These are phyloP conservation scores for Creontiades dilutus DNA, from an alignment of 2,888 invertebrate species.

Conservation along the genomic window DNA sequence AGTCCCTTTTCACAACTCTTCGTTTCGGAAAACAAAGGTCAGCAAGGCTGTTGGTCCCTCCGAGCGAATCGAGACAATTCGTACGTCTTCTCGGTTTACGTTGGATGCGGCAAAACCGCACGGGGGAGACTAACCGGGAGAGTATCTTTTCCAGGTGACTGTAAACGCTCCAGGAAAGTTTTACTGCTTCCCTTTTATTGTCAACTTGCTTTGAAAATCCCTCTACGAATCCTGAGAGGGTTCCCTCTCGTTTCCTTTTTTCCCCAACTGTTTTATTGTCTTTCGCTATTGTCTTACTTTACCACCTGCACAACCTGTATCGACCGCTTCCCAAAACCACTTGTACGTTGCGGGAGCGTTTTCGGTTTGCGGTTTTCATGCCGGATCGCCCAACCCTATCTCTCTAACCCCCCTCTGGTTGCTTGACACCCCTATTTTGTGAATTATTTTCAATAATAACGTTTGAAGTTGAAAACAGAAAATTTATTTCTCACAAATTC, in stretches of 20 bases:
- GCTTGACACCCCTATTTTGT: too few relatives aligned
- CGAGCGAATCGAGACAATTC: slow-evolving; percentile 34
- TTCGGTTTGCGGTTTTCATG: not conserved
- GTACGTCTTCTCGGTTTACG: slow-evolving; percentile 38
- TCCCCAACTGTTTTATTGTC: slow-evolving; percentile 5
- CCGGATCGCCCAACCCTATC: not conserved
- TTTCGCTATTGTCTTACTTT: not conserved
- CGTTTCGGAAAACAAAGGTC: not conserved
- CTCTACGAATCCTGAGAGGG: not conserved
- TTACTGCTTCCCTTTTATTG: slow-evolving; percentile 32
- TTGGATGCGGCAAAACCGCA: not conserved
- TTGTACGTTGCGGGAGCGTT: too few relatives aligned
- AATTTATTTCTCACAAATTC: too few relatives aligned
- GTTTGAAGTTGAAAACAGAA: too few relatives aligned
- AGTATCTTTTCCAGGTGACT: not conserved
- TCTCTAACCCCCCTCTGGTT: not conserved
- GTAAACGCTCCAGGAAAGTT: slow-evolving; percentile 12
- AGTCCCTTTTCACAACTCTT: not conserved
- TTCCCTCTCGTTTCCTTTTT: not conserved
- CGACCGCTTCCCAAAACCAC: not conserved
- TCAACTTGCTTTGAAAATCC: slow-evolving; percentile 12
- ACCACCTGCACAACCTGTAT: not conserved
- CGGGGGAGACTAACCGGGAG: not conserved
- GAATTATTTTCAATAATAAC: too few relatives aligned
- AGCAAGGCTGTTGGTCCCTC: not conserved